Evolutionary conservation across 2,113 vertebrate species (phyloP).

Genomic region (Vulpes ferrilata): DNA sequence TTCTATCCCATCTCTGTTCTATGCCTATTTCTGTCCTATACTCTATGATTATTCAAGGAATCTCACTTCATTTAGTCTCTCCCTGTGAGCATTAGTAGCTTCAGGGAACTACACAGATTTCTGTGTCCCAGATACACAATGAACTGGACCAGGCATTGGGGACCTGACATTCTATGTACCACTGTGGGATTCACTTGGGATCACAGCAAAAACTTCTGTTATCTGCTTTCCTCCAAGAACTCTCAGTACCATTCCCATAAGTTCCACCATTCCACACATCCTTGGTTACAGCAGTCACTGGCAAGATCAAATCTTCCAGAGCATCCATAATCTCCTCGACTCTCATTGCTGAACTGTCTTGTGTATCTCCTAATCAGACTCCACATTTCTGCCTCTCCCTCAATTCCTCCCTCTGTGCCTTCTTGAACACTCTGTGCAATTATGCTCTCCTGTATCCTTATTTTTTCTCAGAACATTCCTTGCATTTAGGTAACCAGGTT

Average conservation of each 20-base stretch:
- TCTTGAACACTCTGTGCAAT: background rate
- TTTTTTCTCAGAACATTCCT: background rate
- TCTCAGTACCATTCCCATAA: background rate
- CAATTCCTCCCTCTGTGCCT: background rate
- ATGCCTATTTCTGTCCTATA: background rate
- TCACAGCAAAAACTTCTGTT: background rate
- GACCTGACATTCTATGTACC: background rate
- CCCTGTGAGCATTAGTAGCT: background rate
- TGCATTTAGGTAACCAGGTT: background rate
- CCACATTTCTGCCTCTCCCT: background rate
- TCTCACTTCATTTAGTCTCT: background rate
- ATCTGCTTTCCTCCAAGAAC: background rate
- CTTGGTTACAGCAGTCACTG: background rate
- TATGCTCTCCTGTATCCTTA: background rate
- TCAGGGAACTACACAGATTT: slow-evolving; percentile 36
- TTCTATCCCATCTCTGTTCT: background rate
- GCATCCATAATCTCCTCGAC: background rate
- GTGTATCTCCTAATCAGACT: background rate
- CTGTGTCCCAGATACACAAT: background rate
- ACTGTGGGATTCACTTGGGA: background rate
- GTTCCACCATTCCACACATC: background rate
- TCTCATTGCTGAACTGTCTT: background rate
- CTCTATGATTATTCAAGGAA: background rate
- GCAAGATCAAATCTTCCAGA: background rate
- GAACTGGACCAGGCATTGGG: background rate